These are phyloP conservation scores for Triplophysa dalaica DNA, from an alignment of 2,113 vertebrate genomes.

Conservation along the genomic window DNA sequence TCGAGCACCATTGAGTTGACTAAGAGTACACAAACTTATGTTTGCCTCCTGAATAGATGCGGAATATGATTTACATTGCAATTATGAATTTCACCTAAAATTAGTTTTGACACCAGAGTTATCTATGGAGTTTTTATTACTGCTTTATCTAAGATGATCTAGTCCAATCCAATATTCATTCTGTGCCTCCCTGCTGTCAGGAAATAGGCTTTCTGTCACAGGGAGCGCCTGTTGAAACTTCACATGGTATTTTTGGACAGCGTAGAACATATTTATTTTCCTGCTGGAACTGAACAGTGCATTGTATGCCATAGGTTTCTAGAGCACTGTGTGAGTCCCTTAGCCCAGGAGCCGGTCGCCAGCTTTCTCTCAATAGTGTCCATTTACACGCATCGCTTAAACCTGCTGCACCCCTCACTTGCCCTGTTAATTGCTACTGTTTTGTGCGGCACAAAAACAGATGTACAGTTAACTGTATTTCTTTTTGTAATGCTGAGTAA, in stretches of 20 bases:
- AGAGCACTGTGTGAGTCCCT: constrained; percentile 39
- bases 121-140: not conserved
- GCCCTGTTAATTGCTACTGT: constrained; percentile 29
- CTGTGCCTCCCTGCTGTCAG: constrained; percentile 12
- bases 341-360: constrained; percentile 32
- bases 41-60: too few species aligned
- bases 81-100: not conserved
- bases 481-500: not conserved
- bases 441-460: constrained; percentile 12
- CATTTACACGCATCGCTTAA: constrained; percentile 42
- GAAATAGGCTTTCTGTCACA: constrained; percentile 43
- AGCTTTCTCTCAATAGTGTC: constrained; percentile 51
- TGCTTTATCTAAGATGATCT: constrained; percentile 2
- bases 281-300: constrained; percentile 50
- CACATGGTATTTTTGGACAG: constrained; percentile 49
- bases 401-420: constrained; percentile 9
- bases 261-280: constrained; percentile 55
- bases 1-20: not conserved
- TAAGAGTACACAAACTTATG: not conserved
- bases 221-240: constrained; percentile 44
- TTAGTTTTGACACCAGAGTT: not conserved
- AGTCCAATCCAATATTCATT: not conserved
- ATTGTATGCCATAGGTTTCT: constrained; percentile 49
- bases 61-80: too few species aligned
- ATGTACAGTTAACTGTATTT: constrained; percentile 6